phyloP scores from a whole-genome alignment of 2,113 vertebrate genomes.

The Thymallus thymallus region DNA sequence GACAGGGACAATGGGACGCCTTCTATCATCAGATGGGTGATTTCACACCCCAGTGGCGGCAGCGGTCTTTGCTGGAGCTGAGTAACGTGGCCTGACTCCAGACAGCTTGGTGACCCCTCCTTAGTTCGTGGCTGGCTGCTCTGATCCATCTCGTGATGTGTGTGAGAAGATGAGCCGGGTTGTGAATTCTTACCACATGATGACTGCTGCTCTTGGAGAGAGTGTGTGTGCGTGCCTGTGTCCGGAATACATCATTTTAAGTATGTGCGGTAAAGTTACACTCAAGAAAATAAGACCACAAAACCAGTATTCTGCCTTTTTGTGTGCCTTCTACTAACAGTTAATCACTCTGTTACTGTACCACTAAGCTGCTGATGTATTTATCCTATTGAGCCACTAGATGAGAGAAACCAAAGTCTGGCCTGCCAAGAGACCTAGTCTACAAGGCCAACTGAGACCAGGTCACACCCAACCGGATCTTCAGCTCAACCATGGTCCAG shows the following conservation, averaged over 20 bases:
- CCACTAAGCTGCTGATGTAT: neutral
- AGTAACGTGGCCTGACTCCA: constrained; percentile 42
- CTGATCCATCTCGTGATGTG: constrained; percentile 33
- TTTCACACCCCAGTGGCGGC: constrained; percentile 56
- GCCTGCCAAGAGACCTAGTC: neutral
- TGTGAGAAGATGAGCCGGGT: constrained; percentile 35
- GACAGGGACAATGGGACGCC: constrained; percentile 47
- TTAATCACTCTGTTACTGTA: too few species aligned
- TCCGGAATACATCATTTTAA: neutral
- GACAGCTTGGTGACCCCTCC: constrained; percentile 58
- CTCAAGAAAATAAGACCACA: neutral
- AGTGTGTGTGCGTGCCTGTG: neutral
- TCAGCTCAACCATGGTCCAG: neutral
- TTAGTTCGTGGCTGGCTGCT: constrained; percentile 33
- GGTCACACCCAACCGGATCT: neutral
- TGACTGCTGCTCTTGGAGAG: constrained; percentile 26
- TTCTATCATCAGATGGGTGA: constrained; percentile 59
- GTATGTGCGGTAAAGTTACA: neutral
- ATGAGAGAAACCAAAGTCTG: neutral
- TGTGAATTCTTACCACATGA: constrained; percentile 24
- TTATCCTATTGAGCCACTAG: neutral
- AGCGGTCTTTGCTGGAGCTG: constrained; percentile 35
- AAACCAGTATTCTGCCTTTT: too few species aligned
- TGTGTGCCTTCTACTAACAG: too few species aligned
- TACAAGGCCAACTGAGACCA: neutral